Base-by-base conservation (phyloP, 2,113 vertebrate species). In the Nyctereutes procyonoides region DNA sequence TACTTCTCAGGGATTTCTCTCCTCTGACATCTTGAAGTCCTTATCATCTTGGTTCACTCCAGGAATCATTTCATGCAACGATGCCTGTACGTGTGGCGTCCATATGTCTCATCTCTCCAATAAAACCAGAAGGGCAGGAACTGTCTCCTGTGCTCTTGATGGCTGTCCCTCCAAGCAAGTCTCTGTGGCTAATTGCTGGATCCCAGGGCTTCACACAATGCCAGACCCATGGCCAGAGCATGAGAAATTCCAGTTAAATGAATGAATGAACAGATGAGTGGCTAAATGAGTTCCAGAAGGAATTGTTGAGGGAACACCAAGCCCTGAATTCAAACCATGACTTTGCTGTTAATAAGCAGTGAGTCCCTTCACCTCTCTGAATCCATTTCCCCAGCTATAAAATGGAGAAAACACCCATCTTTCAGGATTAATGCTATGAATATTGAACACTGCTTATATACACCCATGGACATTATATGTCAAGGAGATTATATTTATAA, bases 251-350 rank as follows among this genome's bases (percentile, higher is more conserved):
- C 71, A 76, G 35, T 9, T 43, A 53, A 84, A 76, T 53, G 30
- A 87, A 26, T 76, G 62, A 26, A 76, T 43, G 77, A 65, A 92
- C 38, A 60, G 62, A 63, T 32, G 38, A 65, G 28, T 65, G 32
- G 82, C 71, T 58, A 55, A 81, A 53, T 43, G 74, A 96, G 76
- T 90, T 90, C 77, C 82, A 95, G 76, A 48, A 96, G 82, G 73
- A 65, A 32, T 11, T 32, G 3, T 9, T 77, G 82, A 73, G 17
- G 51, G 71, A 81, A 81, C 38, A 51, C 38, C 73, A 58, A 84
- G 84, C 22, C 56, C 62, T 32, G 22, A 84, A 74, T 24, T 62
- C 28, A 90, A 84, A 58, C 24, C 28, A 32, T 3, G 2, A 16
- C 24, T 58, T 77, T 76, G 56, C 62, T 30, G n/a, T 76, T 90